A percentile compares a stretch with the other conserved stretches of the same genome.
These are phyloP conservation scores for Symphodus melops DNA, from an alignment of 2,113 vertebrate species.

Conservation along the genomic window DNA sequence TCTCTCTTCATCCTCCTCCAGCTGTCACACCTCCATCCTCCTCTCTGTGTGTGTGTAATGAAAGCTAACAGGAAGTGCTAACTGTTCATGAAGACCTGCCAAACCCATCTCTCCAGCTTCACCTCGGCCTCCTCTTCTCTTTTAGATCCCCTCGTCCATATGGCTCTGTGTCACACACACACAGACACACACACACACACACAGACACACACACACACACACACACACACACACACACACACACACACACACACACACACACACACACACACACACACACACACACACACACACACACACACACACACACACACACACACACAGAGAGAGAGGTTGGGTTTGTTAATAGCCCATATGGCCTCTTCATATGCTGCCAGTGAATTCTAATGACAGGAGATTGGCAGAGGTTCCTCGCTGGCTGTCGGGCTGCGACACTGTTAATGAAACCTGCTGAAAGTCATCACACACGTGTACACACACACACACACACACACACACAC, in stretches of 20 bases:
- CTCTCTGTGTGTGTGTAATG: constrained; percentile 7
- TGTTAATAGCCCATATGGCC: constrained; percentile 68
- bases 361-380: constrained; percentile 67
- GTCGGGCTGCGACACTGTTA: constrained; percentile 1
- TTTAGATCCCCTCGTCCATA: constrained; percentile 48
- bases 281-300: too few relatives aligned
- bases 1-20: not conserved
- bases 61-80: constrained; percentile 38
- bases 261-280: too few relatives aligned
- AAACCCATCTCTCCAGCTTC: constrained; percentile 16
- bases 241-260: too few relatives aligned
- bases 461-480: not conserved
- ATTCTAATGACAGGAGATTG: constrained; percentile 64
- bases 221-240: too few relatives aligned
- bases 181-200: too few relatives aligned
- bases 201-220: too few relatives aligned
- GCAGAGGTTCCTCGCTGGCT: constrained; percentile 11
- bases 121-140: not conserved
- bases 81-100: constrained; percentile 33
- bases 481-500: not conserved
- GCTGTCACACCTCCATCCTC: not conserved
- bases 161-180: too few relatives aligned
- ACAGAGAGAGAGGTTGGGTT: constrained; percentile 58
- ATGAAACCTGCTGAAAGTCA: constrained; percentile 38
- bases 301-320: too few relatives aligned